Percentiles rank a stretch among this genome's conserved stretches.
These are phyloP conservation scores for Glaucopsyche alexis DNA, from an alignment of 2,888 invertebrate species.

Conservation along the genomic window DNA sequence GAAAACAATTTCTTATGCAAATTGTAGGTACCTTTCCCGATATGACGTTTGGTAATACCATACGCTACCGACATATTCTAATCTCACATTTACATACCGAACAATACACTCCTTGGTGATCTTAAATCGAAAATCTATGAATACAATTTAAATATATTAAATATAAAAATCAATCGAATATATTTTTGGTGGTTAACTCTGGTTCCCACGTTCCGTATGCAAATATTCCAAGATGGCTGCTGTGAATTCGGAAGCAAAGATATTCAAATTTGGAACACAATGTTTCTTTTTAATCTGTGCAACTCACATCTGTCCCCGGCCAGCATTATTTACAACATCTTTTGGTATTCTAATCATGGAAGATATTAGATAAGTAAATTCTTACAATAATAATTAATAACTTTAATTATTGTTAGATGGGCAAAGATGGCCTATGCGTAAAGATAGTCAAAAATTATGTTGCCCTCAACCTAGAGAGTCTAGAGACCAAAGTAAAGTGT, in stretches of 20 bases:
- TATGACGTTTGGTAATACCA: background rate
- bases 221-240: constrained; percentile 50
- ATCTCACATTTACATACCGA: constrained; percentile 27
- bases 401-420: background rate
- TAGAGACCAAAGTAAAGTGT: too few relatives aligned
- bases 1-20: constrained; percentile 18
- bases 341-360: background rate
- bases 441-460: too few relatives aligned
- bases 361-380: background rate
- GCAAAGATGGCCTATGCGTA: background rate
- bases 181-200: constrained; percentile 29
- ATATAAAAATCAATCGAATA: constrained; percentile 50
- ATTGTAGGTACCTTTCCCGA: background rate
- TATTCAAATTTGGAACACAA: constrained; percentile 54
- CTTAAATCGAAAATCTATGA: constrained; percentile 34
- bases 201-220: constrained; percentile 66
- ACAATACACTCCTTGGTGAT: constrained; percentile 25
- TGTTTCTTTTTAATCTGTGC: constrained; percentile 35
- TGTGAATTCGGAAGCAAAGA: constrained; percentile 54
- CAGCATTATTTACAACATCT: background rate
- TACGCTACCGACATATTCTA: background rate
- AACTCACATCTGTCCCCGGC: constrained; percentile 37
- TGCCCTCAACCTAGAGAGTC: too few relatives aligned
- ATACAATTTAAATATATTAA: constrained; percentile 37
- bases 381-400: too few relatives aligned